Evolutionary conservation across 2,113 vertebrate species (phyloP).

Genomic region (Acanthochromis polyacanthus): DNA sequence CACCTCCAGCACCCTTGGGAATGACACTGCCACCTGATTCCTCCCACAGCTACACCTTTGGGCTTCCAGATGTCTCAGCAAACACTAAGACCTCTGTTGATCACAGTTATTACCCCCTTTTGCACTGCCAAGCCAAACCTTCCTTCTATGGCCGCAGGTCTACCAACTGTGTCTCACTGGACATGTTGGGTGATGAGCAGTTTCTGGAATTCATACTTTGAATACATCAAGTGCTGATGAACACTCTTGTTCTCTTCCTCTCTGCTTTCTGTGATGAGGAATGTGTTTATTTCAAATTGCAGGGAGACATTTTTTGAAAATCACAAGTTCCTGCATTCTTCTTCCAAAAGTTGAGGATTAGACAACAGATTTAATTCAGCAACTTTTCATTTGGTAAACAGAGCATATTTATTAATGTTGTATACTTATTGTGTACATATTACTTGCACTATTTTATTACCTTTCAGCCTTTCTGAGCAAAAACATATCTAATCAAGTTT

Average conservation of each 20-base stretch:
- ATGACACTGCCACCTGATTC: slow-evolving; percentile 77
- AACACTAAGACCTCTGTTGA: slow-evolving; percentile 62
- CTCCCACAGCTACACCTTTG: slow-evolving; percentile 86
- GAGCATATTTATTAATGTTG: slow-evolving; percentile 78
- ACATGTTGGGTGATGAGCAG: slow-evolving; percentile 86
- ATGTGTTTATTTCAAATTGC: slow-evolving; percentile 20
- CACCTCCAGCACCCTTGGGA: slow-evolving; percentile 69
- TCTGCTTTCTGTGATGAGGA: slow-evolving; percentile 6
- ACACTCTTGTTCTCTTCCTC: not conserved
- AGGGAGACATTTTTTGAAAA: slow-evolving; percentile 29
- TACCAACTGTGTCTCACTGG: slow-evolving; percentile 86
- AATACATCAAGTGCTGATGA: slow-evolving; percentile 19
- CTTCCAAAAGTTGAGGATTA: slow-evolving; percentile 32
- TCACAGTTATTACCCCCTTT: slow-evolving; percentile 75
- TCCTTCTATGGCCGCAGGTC: slow-evolving; percentile 86
- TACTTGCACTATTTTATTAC: slow-evolving; percentile 64
- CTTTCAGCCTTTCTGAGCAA: slow-evolving; percentile 32
- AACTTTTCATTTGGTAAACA: slow-evolving; percentile 35
- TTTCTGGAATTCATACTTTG: slow-evolving; percentile 87
- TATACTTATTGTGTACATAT: slow-evolving; percentile 70
- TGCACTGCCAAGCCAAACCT: slow-evolving; percentile 83
- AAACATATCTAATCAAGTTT: slow-evolving; percentile 27
- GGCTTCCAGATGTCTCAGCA: slow-evolving; percentile 79
- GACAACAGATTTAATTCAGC: slow-evolving; percentile 13
- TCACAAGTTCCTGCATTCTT: slow-evolving; percentile 9